Percentiles rank a stretch among this genome's conserved stretches.
Evolutionary conservation across 2,113 vertebrate species (phyloP).

Genomic region (Anhinga anhinga): DNA sequence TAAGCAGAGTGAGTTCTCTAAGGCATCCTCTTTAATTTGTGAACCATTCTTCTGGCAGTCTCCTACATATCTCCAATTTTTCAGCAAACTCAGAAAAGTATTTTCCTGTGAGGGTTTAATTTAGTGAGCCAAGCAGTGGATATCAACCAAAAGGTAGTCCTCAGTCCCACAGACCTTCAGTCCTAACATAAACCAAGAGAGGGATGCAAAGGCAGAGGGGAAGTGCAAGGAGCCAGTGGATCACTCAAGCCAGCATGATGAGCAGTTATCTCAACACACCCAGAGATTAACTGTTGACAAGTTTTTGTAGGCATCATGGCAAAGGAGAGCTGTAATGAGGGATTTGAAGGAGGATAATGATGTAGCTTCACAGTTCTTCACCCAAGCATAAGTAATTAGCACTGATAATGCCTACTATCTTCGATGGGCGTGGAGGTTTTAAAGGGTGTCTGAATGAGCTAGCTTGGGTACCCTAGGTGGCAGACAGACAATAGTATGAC

Average conservation of each 20-base stretch:
- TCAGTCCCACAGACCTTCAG: neutral
- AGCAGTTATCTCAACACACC: neutral
- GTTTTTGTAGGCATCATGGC: neutral
- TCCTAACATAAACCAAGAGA: neutral
- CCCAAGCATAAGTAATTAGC: neutral
- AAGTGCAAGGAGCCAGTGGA: neutral
- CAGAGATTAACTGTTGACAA: neutral
- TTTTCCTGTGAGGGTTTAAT: neutral
- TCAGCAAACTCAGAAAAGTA: neutral
- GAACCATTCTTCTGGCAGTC: neutral
- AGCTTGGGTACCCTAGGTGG: neutral
- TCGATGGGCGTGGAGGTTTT: neutral
- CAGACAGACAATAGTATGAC: neutral
- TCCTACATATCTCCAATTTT: neutral
- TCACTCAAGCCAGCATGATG: accelerated
- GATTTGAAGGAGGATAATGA: neutral
- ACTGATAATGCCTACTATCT: neutral
- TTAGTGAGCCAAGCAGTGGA: neutral
- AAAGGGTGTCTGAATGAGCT: neutral
- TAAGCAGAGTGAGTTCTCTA: neutral
- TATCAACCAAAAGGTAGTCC: neutral
- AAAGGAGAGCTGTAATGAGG: neutral
- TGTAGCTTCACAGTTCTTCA: neutral
- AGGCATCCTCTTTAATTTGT: neutral
- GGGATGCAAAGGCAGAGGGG: neutral